Conservation (phyloP, 2,113 vertebrate species). For the Tetraodon nigroviridis region DNA sequence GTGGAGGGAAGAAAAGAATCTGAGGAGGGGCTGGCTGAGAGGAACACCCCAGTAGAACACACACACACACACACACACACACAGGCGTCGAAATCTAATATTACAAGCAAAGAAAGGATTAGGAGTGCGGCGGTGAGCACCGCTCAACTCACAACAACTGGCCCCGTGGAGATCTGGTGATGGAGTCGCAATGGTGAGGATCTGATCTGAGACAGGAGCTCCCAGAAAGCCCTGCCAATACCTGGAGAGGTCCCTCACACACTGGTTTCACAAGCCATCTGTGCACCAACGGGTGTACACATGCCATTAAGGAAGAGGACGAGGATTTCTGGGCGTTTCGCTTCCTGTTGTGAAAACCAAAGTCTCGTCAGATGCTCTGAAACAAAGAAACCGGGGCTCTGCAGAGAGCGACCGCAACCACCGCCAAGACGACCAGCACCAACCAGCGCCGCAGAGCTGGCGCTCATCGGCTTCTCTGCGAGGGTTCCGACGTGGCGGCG, state of each 20-base stretch:
- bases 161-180: conserved; percentile 28
- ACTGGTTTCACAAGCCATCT: conserved; percentile 39
- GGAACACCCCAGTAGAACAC: background rate
- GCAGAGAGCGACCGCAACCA: too few species aligned
- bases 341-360: conserved; percentile 33
- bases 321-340: conserved; percentile 37
- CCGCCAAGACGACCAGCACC: conserved; percentile 35
- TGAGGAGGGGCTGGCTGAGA: background rate
- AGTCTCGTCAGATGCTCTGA: conserved; percentile 37
- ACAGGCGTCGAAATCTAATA: background rate
- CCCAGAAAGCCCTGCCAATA: conserved; percentile 40
- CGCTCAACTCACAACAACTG: conserved; percentile 11
- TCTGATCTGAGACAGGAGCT: conserved; percentile 36
- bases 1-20: conserved; percentile 21
- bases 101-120: conserved; percentile 19
- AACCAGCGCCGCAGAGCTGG: conserved; percentile 47
- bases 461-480: conserved; percentile 44
- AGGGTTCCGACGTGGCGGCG: conserved; percentile 44
- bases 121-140: background rate
- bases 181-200: conserved; percentile 33
- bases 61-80: background rate
- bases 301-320: conserved; percentile 42
- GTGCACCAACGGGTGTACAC: conserved; percentile 40
- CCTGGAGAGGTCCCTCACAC: conserved; percentile 38
- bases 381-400: conserved; percentile 2